Evolutionary conservation across 2,113 vertebrate genomes (phyloP), one percentile per base, ranked within the genome.

Genomic region (Podocnemis expansa): DNA sequence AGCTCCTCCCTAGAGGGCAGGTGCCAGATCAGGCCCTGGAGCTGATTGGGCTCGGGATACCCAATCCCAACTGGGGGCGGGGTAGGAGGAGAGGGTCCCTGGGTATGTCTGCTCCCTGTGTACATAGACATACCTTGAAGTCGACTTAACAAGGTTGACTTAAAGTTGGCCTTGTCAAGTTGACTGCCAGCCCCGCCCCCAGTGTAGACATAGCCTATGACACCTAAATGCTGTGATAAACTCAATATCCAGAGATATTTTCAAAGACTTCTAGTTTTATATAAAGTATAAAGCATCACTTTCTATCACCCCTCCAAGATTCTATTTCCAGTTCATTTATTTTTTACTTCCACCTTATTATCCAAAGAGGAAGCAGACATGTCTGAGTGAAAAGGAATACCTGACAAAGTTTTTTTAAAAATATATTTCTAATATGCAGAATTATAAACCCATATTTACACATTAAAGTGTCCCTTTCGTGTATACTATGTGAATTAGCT

Each of bases 401-500:
- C 85, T 47, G 78, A 52, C 11, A 87, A 88, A 96, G 96, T 49
- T 94, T 2, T 52, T 52, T 17, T 16, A 52, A n/a, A 87, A 95
- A 93, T 58, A 60, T 55, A 25, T 94, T 96, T 94, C 87, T 92
- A 83, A 93, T 91, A 90, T 34, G 58, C 87, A 90, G 82, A 96
- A 89, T 88, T 94, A 91, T 86, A 95, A 93, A 84, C 38, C 43
- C 81, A 38, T 85, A 85, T n/a, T 91, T 12, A 0, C 63, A 93
- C 63, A 93, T 96, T 93, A 92, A 84, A 87, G 83, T 85, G 76
- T 54, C 2, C 0, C 80, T n/a, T 94, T 92, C 88, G 81, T 58
- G 85, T 95, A 91, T 92, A 85, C 89, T 63, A 84, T 60, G 75
- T 47, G 34, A 83, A 88, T 89, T 91, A 5, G 1, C 93, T 86